These are phyloP conservation scores for Leuctra nigra DNA, from an alignment of 2,888 invertebrate species.

Conservation along the genomic window DNA sequence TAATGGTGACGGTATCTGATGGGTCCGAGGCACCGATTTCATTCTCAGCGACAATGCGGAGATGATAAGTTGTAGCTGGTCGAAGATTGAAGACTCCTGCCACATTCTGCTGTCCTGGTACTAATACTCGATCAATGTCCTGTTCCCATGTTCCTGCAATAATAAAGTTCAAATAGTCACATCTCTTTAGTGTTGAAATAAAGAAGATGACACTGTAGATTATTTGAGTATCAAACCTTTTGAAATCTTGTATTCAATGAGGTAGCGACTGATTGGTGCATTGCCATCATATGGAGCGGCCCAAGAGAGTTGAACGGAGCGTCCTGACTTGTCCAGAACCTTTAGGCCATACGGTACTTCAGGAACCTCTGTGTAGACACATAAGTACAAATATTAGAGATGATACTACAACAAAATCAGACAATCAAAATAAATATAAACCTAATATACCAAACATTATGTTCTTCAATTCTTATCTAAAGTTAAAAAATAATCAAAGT, in stretches of 20 bases:
- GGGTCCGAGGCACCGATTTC: slow-evolving; percentile 89
- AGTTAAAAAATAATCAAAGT: no score
- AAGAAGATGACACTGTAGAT: neutral
- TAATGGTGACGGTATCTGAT: slow-evolving; percentile 88
- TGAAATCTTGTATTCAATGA: slow-evolving; percentile 80
- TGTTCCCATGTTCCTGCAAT: slow-evolving; percentile 68
- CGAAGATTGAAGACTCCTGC: slow-evolving; percentile 83
- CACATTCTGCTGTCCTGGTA: slow-evolving; percentile 83
- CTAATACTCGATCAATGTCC: slow-evolving; percentile 79
- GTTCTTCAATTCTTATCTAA: neutral
- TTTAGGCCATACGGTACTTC: slow-evolving; percentile 85
- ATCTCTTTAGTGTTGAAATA: neutral
- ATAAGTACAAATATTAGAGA: neutral
- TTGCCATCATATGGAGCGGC: slow-evolving; percentile 89
- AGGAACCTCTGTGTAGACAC: slow-evolving; percentile 62
- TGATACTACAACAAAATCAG: neutral
- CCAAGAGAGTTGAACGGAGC: slow-evolving; percentile 87
- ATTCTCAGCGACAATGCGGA: slow-evolving; percentile 89
- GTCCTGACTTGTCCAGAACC: slow-evolving; percentile 84
- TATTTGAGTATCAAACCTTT: slow-evolving; percentile 35
- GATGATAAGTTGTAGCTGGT: slow-evolving; percentile 89
- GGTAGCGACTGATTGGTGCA: slow-evolving; percentile 80
- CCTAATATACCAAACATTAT: slow-evolving; percentile 12
- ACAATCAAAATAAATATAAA: slow-evolving; percentile 24
- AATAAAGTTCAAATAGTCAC: slow-evolving; percentile 2